Evolutionary conservation across 2,797 vertebrate genomes (phyloP), one percentile per base, ranked within the genome.

Genomic region (Labroides dimidiatus): DNA sequence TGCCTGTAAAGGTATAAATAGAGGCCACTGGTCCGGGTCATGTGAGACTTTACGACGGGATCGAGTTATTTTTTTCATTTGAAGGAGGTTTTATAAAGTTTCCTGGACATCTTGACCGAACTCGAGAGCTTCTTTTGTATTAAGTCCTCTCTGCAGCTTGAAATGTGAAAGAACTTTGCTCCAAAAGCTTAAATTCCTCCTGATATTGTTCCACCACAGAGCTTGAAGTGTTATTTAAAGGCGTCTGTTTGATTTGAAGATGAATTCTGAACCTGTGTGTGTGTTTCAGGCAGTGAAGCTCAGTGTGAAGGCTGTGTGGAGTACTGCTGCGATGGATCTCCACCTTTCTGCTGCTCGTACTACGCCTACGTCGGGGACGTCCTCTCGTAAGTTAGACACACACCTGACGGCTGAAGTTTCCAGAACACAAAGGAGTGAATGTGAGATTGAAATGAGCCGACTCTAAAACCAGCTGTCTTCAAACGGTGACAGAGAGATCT

Each of bases 341-440:
- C 95, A 0, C 94, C 96, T 44, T 98, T 96, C 91, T 98, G 96
- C 85, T 97, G 96, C 81, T 98, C 96, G 5, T 98, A 98, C 93
- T 97, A 96, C 6, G 95, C 96, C 79, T 98, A 97, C 1, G 95
- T 96, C 49, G 96, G 95, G 39, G 97, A 97, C 33, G 94, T 97
- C 62, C 95, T 97, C 63, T 98, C 94, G 95, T 99, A 91, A 96
- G 95, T 96, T 3, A 54, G 12, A 0, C 27, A 16, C 6, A 13
- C n/a, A 27, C 41, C 41, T 42, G 37, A 13, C 8, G 30, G 30
- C 30, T 33, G 7, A 33, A 8, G 8, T 33, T 33, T 33, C 30
- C 30, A 6, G 8, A 33, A 33, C 30, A 27, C 6, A 27, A 27
- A 27, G 3, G 6, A 27, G 27, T 6, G 3, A 6, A 27, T n/a